phyloP scores from a whole-genome alignment of 1,140 invertebrate genomes.

The Sarcophaga peregrina region DNA sequence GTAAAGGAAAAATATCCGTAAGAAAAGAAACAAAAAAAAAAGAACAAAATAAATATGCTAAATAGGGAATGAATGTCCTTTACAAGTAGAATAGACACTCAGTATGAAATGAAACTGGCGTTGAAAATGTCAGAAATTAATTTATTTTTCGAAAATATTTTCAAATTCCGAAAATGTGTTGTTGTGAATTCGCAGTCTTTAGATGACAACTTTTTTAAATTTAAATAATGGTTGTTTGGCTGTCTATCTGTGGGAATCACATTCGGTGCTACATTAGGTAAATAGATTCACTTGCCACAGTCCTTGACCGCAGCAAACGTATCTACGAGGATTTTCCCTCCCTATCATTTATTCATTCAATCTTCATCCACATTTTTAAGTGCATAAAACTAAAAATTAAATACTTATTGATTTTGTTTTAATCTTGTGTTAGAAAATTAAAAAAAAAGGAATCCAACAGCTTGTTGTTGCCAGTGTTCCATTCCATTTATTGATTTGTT shows the following conservation, averaged over 20 bases:
- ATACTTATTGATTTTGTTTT: neutral
- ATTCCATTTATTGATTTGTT: neutral
- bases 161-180: neutral
- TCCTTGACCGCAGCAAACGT: neutral
- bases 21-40: neutral
- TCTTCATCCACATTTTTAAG: neutral
- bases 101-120: neutral
- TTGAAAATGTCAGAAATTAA: neutral
- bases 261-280: no score
- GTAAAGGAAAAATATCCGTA: neutral
- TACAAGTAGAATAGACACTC: neutral
- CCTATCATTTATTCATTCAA: neutral
- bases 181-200: neutral
- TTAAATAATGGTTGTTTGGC: neutral
- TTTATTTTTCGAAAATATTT: no score
- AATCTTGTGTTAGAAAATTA: no score
- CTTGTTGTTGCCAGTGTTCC: neutral
- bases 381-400: slow-evolving; percentile 5
- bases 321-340: neutral
- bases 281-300: no score
- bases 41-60: neutral
- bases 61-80: slow-evolving; percentile 6
- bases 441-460: neutral
- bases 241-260: neutral
- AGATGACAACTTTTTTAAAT: neutral